Conservation (phyloP, 2,113 vertebrate genomes). For the Gyps fulvus region DNA sequence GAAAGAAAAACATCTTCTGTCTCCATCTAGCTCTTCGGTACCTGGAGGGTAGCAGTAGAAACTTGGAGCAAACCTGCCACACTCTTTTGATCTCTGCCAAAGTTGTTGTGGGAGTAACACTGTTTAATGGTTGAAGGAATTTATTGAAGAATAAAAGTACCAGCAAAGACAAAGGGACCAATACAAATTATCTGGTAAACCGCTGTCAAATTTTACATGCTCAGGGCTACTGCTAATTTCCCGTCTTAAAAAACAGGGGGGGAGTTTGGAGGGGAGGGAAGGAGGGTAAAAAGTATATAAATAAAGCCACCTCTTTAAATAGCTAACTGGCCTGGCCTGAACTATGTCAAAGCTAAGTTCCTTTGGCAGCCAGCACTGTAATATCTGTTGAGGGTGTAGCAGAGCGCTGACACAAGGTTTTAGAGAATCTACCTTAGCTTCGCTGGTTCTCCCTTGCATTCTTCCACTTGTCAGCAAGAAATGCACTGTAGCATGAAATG, state of each 20-base stretch:
- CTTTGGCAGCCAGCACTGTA: background rate
- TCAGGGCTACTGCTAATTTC: background rate
- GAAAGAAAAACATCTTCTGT: background rate
- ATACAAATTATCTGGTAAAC: background rate
- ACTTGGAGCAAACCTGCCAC: background rate
- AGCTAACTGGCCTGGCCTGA: conserved; percentile 1
- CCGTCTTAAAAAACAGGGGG: background rate
- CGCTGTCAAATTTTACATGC: background rate
- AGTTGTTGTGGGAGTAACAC: background rate
- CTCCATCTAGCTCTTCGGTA: background rate
- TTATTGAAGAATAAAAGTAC: conserved; percentile 35
- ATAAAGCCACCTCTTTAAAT: conserved; percentile 31
- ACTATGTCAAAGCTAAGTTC: background rate
- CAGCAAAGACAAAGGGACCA: background rate
- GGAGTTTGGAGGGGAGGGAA: background rate
- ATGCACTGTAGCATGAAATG: background rate
- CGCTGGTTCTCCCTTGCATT: background rate
- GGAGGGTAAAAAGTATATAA: background rate
- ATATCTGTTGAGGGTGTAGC: background rate
- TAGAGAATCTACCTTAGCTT: background rate
- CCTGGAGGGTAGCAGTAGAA: background rate
- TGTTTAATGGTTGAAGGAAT: conserved; percentile 26
- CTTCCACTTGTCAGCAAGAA: background rate
- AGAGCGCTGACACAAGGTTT: background rate
- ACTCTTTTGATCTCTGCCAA: conserved; percentile 11